Evolutionary conservation across 1,140 invertebrate species (phyloP).

Genomic region (Meloidogyne hapla): DNA sequence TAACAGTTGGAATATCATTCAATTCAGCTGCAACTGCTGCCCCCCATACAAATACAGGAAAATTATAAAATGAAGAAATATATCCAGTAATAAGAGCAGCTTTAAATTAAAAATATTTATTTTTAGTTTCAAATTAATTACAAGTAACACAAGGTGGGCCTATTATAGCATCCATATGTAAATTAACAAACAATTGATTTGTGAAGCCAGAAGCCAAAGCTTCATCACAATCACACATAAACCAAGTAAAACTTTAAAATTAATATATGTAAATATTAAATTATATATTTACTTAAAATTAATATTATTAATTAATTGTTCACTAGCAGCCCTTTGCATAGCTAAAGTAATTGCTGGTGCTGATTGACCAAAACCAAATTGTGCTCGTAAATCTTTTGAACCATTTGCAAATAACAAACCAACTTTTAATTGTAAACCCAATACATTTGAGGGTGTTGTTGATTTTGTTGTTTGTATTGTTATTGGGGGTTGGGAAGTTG

Average conservation of each 20-base stretch:
- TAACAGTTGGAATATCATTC: constrained; percentile 32
- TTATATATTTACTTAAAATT: constrained; percentile 37
- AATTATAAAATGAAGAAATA: constrained; percentile 37
- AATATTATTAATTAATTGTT: constrained; percentile 38
- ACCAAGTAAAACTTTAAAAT: constrained; percentile 24
- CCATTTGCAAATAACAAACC: constrained; percentile 42
- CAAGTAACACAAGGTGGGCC: constrained; percentile 35
- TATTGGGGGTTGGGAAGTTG: too few species aligned
- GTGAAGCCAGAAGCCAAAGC: constrained; percentile 38
- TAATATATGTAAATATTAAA: neutral
- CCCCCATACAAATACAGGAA: constrained; percentile 45
- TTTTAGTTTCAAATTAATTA: constrained; percentile 17
- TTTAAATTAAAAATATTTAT: neutral
- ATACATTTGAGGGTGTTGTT: neutral
- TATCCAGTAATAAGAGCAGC: constrained; percentile 23
- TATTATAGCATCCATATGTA: constrained; percentile 44
- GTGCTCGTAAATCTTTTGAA: constrained; percentile 17
- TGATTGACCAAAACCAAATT: constrained; percentile 43
- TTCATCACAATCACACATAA: constrained; percentile 47
- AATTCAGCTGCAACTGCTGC: constrained; percentile 36
- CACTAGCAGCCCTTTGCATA: constrained; percentile 9
- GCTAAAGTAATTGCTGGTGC: constrained; percentile 42
- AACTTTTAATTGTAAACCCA: constrained; percentile 5
- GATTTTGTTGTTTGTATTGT: neutral
- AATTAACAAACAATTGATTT: constrained; percentile 29